A percentile compares a stretch with the other conserved stretches of the same genome.
These are phyloP conservation scores for Parus major DNA, from an alignment of 2,113 vertebrate genomes.

Conservation along the genomic window DNA sequence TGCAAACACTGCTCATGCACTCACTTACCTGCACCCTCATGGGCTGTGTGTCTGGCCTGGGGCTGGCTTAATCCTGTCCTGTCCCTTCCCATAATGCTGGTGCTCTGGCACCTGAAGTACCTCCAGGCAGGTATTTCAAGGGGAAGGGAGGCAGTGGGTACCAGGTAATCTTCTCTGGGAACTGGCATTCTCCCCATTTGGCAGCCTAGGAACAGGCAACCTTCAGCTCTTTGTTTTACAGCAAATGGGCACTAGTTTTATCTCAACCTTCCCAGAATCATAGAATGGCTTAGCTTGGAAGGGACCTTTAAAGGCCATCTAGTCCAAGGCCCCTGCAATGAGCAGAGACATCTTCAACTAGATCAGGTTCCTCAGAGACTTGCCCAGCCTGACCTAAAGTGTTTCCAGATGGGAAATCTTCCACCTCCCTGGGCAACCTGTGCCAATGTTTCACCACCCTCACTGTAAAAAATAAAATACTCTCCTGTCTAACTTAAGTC, in stretches of 20 bases:
- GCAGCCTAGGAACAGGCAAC: background rate
- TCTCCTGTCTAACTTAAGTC: background rate
- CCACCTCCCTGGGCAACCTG: background rate
- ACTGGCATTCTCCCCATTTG: background rate
- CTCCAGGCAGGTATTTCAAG: background rate
- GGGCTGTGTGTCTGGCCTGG: background rate
- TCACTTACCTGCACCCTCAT: rapidly evolving
- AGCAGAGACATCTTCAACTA: background rate
- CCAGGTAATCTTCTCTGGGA: background rate
- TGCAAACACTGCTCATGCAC: rapidly evolving
- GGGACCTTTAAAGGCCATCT: background rate
- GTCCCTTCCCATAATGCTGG: background rate
- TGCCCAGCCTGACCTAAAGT: background rate
- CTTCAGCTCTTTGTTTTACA: background rate
- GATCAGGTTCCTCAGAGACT: background rate
- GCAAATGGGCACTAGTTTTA: background rate
- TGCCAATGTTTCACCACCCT: background rate
- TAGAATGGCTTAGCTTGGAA: background rate
- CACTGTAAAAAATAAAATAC: background rate
- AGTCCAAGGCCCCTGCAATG: background rate
- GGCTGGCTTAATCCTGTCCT: background rate
- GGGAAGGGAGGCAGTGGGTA: background rate
- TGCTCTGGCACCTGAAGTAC: background rate
- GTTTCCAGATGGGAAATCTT: background rate
- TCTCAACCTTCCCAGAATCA: background rate